Evolutionary conservation across 1,140 invertebrate genomes (phyloP).

Genomic region (Drosophila melanica): DNA sequence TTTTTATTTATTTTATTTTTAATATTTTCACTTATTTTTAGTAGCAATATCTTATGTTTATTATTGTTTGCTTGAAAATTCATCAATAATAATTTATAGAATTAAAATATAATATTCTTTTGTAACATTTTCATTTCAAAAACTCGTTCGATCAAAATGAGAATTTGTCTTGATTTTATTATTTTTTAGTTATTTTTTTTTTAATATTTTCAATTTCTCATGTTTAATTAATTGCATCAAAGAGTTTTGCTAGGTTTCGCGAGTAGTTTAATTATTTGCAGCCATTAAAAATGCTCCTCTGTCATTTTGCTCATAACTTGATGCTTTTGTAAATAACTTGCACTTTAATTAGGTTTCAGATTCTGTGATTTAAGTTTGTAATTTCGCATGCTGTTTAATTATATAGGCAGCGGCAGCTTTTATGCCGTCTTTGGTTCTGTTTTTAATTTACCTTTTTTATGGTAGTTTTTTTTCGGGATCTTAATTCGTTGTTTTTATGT

Average conservation of each 20-base stretch:
- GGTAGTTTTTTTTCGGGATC: not conserved
- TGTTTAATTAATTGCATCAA: not conserved
- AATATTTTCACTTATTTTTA: no score
- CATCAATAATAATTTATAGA: no score
- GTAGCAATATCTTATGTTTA: no score
- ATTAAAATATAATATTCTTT: no score
- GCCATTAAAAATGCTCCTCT: not conserved
- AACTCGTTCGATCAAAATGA: no score
- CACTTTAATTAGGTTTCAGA: constrained; percentile 29
- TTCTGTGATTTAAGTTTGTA: constrained; percentile 13
- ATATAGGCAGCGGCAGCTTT: not conserved
- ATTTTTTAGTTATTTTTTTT: no score
- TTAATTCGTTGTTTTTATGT: not conserved
- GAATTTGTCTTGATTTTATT: no score
- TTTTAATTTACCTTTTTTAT: constrained; percentile 7
- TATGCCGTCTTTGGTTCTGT: not conserved
- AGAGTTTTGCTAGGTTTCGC: not conserved
- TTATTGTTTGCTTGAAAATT: no score
- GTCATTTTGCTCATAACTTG: not conserved
- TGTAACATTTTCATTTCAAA: no score
- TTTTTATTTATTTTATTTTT: no score
- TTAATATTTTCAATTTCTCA: no score
- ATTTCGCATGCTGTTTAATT: constrained; percentile 15
- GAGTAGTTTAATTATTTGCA: constrained; percentile 13
- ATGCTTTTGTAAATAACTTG: constrained; percentile 2